Conservation (phyloP, 2,888 invertebrate species). For the Conops quadrifasciatus region DNA sequence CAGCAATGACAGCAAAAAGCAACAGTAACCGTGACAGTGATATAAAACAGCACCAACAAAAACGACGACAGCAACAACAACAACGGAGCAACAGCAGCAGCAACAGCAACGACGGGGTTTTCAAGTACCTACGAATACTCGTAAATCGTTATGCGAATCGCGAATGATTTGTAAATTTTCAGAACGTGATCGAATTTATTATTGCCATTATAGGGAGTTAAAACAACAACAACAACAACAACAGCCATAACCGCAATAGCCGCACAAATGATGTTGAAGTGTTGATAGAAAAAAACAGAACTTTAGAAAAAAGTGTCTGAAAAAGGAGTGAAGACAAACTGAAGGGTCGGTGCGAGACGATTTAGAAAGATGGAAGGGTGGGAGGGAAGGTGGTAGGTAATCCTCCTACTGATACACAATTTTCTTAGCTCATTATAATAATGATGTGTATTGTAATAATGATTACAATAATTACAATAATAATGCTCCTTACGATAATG, state of each 20-base stretch:
- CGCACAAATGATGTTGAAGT: not conserved
- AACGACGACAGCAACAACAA: not conserved
- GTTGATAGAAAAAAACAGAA: no score
- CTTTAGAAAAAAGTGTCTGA: not conserved
- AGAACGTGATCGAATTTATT: slow-evolving; percentile 47
- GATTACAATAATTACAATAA: no score
- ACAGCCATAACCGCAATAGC: not conserved
- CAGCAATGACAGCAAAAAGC: not conserved
- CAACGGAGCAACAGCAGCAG: slow-evolving; percentile 6
- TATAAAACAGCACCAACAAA: not conserved
- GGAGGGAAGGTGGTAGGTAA: no score
- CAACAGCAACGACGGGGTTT: not conserved
- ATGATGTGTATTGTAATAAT: no score
- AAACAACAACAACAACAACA: not conserved
- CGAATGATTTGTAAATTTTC: slow-evolving; percentile 45
- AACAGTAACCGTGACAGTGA: no score
- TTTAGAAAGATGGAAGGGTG: not conserved
- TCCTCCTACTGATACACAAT: no score
- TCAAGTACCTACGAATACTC: slow-evolving; percentile 32
- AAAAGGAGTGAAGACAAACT: no score
- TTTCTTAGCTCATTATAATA: no score
- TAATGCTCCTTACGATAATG: not conserved
- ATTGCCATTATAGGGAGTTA: slow-evolving; percentile 8
- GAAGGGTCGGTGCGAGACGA: not conserved
- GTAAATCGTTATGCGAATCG: slow-evolving; percentile 41